Percentiles rank a stretch among this genome's conserved stretches.
phyloP scores from a whole-genome alignment of 2,113 vertebrate genomes.

The Struthio camelus region DNA sequence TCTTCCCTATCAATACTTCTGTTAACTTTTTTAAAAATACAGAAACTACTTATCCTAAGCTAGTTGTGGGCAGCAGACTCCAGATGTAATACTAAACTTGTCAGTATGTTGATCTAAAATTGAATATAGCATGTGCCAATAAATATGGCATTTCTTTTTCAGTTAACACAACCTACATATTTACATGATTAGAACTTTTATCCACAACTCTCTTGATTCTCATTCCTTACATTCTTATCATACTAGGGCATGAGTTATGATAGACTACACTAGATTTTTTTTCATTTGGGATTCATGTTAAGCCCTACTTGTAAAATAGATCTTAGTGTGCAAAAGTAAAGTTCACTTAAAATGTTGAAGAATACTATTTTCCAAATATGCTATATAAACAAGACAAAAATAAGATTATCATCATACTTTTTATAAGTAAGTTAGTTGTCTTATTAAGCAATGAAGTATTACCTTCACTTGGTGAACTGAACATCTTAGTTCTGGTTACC shows the following conservation, averaged over 20 bases:
- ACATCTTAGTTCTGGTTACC: background rate
- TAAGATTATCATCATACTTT: background rate
- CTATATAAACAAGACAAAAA: constrained; percentile 10
- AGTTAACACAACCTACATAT: background rate
- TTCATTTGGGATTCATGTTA: background rate
- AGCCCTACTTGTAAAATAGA: background rate
- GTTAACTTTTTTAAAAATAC: background rate
- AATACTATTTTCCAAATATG: constrained; percentile 4
- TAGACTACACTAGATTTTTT: background rate
- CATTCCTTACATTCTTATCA: background rate
- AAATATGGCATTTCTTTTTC: background rate
- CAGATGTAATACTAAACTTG: background rate
- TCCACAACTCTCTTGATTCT: background rate
- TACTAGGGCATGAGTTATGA: background rate
- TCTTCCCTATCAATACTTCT: background rate
- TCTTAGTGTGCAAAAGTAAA: background rate
- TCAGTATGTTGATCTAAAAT: background rate
- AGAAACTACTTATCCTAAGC: background rate
- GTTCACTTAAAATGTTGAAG: background rate
- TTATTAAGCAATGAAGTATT: constrained; percentile 18
- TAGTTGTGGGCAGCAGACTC: background rate
- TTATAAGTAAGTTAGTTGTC: background rate
- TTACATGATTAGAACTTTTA: background rate
- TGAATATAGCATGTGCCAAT: background rate
- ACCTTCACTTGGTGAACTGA: background rate